Conservation (phyloP, 2,113 vertebrate species). For the Ascaphus truei region DNA sequence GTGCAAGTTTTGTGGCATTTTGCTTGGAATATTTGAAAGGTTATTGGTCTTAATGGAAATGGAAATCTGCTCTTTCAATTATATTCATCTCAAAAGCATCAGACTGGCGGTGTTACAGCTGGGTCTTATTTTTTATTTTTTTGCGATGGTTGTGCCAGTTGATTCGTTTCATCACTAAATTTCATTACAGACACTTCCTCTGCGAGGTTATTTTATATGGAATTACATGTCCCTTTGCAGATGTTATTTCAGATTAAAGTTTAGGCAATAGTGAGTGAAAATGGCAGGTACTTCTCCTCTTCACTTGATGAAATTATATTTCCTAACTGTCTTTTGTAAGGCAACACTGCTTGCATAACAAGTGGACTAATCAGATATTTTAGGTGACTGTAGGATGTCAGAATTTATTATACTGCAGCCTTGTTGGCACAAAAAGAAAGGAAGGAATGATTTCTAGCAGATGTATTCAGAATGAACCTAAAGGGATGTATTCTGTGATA, state of each 20-base stretch:
- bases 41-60: conserved; percentile 7
- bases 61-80: neutral
- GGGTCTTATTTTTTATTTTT: conserved; percentile 9
- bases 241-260: conserved; percentile 54
- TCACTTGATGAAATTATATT: conserved; percentile 35
- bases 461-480: conserved; percentile 43
- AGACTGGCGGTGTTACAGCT: neutral
- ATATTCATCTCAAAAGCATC: neutral
- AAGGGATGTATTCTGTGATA: conserved; percentile 42
- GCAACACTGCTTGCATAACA: conserved; percentile 47
- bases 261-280: conserved; percentile 46
- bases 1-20: neutral
- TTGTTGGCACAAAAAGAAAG: conserved; percentile 40
- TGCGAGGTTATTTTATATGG: conserved; percentile 34
- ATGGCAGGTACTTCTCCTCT: conserved; percentile 43
- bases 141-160: conserved; percentile 15
- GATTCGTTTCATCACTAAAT: conserved; percentile 36
- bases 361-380: conserved; percentile 49
- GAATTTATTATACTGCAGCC: conserved; percentile 42
- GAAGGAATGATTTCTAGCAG: conserved; percentile 39
- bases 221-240: conserved; percentile 40
- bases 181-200: conserved; percentile 42
- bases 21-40: conserved; percentile 7
- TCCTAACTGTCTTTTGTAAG: conserved; percentile 42
- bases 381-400: conserved; percentile 47